Base-by-base conservation (phyloP, 2,797 vertebrate species). In the Hippoglossus hippoglossus region DNA sequence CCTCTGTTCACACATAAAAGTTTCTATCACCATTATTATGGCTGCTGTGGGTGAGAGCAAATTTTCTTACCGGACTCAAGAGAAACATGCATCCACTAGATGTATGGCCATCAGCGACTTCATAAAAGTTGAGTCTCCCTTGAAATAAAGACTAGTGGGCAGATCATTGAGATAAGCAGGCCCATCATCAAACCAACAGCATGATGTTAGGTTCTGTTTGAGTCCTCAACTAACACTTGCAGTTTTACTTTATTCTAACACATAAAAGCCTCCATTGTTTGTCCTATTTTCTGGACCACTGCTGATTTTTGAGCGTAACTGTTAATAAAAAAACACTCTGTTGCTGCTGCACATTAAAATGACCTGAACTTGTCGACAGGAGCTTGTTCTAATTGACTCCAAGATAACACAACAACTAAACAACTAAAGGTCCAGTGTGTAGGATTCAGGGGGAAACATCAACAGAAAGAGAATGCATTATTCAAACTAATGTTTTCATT, bases 81-180 rank as follows among this genome's bases (percentile, higher is more conserved):
- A 44, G 57, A 65, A 68, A 49, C 55, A 65, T 31, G 39, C 46
- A 56, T 60, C 34, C 19, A 4, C 51, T 47, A 75, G 39, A 64
- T 16, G 16, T 9, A 46, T 36, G 28, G 6, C 49, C 31, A 34
- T 31, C 52, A 31, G 44, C 28, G 47, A 64, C 11, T 64, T 49
- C 39, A 57, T 49, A n/a, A 79, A 64, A 61, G 21, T 47, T 21
- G 64, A 6, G 41, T 44, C 12, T 44, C 41, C 41, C 41, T 18
- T 44, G 41, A 13, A 4, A 15, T 44, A 18, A 13, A 44, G 15
- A 44, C 12, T 18, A 18, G 41, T 44, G 12, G 41, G 15, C 44
- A 19, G 13, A 19, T 46, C 44, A 46, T 16, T 47, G 24, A 63
- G 57, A 73, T 64, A 21, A 61, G 44, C 24, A 54, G 28, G 31